A percentile compares a stretch with the other conserved stretches of the same genome.
These are phyloP conservation scores for Acleris emargana DNA, from an alignment of 2,888 invertebrate species.

Conservation along the genomic window DNA sequence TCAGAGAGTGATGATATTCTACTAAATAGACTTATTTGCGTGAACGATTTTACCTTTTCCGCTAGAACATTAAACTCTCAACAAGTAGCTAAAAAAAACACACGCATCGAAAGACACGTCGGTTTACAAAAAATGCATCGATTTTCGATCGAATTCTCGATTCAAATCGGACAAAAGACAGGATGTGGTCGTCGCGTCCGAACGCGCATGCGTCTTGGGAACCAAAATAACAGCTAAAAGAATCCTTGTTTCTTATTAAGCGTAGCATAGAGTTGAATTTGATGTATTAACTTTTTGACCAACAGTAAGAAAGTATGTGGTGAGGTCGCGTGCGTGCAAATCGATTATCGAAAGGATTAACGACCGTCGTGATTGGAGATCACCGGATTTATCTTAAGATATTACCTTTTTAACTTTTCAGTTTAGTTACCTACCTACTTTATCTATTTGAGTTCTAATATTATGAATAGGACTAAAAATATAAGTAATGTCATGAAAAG, in stretches of 20 bases:
- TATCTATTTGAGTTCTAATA: no score
- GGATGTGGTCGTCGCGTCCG: conserved; percentile 66
- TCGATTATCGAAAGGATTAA: conserved; percentile 64
- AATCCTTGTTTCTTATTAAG: background rate
- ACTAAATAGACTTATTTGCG: no score
- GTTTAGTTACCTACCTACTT: background rate
- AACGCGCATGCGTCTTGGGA: conserved; percentile 55
- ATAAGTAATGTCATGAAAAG: no score
- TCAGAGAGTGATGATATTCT: no score
- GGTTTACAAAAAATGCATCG: conserved; percentile 50
- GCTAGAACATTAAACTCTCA: background rate
- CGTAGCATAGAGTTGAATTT: conserved; percentile 37
- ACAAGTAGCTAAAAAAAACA: conserved; percentile 34
- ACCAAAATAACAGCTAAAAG: conserved; percentile 31
- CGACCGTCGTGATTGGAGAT: conserved; percentile 53
- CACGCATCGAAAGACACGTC: conserved; percentile 49
- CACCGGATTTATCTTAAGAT: conserved; percentile 54
- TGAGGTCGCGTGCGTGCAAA: conserved; percentile 68
- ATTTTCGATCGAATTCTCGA: conserved; percentile 53
- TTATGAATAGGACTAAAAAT: no score
- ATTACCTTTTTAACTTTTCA: conserved; percentile 34
- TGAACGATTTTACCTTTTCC: background rate
- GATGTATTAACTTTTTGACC: conserved; percentile 5
- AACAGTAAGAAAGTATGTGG: conserved; percentile 42
- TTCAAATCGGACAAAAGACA: conserved; percentile 63